Percentiles rank a stretch among this genome's conserved stretches.
These are phyloP conservation scores for Catharus fuscescens DNA, from an alignment of 2,113 vertebrate species.

Conservation along the genomic window DNA sequence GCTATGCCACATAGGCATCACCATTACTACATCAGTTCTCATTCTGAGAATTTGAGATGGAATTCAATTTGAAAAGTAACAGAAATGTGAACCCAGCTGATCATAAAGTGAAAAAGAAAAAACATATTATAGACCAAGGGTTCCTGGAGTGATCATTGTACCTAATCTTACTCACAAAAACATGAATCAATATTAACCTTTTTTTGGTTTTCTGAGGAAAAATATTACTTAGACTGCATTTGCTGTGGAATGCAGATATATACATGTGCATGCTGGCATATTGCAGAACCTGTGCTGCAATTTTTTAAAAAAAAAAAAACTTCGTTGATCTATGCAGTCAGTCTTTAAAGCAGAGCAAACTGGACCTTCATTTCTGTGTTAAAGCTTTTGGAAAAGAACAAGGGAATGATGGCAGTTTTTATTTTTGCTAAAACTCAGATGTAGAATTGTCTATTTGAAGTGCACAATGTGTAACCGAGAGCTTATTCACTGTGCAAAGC, in stretches of 20 bases:
- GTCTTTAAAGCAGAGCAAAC: not conserved
- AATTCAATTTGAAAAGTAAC: not conserved
- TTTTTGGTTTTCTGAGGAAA: not conserved
- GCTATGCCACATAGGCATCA: not conserved
- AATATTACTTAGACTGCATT: not conserved
- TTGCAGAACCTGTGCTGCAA: not conserved
- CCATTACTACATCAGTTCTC: not conserved
- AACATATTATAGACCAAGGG: not conserved
- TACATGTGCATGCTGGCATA: not conserved
- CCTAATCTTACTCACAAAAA: not conserved
- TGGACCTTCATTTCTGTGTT: not conserved
- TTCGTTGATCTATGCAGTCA: not conserved
- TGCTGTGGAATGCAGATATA: not conserved
- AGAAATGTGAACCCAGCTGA: not conserved
- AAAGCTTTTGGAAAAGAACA: not conserved
- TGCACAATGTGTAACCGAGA: not conserved
- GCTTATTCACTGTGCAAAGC: not conserved
- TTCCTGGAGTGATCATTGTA: not conserved
- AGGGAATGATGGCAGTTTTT: not conserved
- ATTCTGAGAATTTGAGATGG: not conserved
- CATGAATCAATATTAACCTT: not conserved
- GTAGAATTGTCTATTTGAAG: not conserved
- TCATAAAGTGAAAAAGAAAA: not conserved
- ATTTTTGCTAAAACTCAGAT: not conserved
- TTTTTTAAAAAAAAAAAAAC: not conserved